Conservation (phyloP, 2,888 invertebrate species). For the Mimas tiliae region DNA sequence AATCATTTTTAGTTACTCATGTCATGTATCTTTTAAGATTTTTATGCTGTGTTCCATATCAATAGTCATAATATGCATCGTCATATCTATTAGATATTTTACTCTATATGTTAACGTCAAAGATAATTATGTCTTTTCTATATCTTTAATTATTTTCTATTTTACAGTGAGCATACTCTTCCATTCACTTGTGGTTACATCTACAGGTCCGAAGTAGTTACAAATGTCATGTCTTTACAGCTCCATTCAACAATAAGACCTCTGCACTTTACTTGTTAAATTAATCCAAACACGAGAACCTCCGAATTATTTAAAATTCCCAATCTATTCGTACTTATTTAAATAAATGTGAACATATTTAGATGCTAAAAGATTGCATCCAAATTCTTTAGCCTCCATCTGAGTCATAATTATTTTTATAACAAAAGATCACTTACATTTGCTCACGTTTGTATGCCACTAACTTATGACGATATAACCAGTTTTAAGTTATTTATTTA, state of each 20-base stretch:
- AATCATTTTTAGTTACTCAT: background rate
- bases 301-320: background rate
- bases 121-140: too few species aligned
- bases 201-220: too few species aligned
- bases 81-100: background rate
- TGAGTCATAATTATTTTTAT: slow-evolving; percentile 33
- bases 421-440: slow-evolving; percentile 14
- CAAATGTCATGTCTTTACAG: too few species aligned
- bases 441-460: too few species aligned
- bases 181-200: background rate
- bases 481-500: background rate
- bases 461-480: background rate
- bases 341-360: slow-evolving; percentile 18
- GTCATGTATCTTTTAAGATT: background rate
- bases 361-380: slow-evolving; percentile 3
- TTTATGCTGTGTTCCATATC: background rate
- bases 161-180: background rate
- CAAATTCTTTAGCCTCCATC: slow-evolving; percentile 6
- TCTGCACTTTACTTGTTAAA: too few species aligned
- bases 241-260: too few species aligned
- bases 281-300: background rate
- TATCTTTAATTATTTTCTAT: background rate
- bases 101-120: background rate
- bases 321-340: background rate
- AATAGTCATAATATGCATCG: background rate